Evolutionary conservation across 2,888 invertebrate species (phyloP).

Genomic region (Drosophila demipolita): DNA sequence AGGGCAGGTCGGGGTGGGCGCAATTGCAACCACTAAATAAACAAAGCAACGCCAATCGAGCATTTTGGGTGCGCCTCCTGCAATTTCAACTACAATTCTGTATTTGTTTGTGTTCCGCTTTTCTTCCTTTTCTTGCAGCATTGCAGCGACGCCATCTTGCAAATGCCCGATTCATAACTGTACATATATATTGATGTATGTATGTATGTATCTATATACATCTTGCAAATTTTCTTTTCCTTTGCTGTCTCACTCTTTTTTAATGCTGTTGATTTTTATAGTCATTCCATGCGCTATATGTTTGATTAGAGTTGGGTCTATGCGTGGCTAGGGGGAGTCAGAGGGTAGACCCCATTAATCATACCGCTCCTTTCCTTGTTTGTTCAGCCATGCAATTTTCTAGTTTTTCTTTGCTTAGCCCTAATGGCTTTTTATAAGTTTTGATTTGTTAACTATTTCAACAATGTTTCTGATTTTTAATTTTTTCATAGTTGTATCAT

Average conservation of each 20-base stretch:
- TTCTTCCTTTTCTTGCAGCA: constrained; percentile 35
- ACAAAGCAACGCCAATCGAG: constrained; percentile 45
- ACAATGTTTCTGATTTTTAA: neutral
- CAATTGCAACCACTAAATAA: constrained; percentile 78
- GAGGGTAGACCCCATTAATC: constrained; percentile 27
- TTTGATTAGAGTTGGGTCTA: constrained; percentile 26
- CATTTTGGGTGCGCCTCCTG: constrained; percentile 39
- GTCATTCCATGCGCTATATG: constrained; percentile 27
- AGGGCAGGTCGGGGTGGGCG: constrained; percentile 18
- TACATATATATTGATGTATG: constrained; percentile 19
- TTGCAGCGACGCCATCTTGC: constrained; percentile 60
- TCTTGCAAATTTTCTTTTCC: constrained; percentile 15
- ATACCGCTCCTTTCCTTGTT: constrained; percentile 20
- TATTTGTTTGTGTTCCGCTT: constrained; percentile 40
- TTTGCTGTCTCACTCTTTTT: constrained; percentile 23
- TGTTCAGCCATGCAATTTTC: constrained; percentile 20
- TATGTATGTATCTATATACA: constrained; percentile 2
- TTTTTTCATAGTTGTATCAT: neutral
- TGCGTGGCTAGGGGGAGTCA: neutral
- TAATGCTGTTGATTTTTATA: constrained; percentile 48
- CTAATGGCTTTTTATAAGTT: constrained; percentile 14
- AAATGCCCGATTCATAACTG: constrained; percentile 38
- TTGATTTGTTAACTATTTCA: constrained; percentile 1
- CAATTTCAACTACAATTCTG: constrained; percentile 36
- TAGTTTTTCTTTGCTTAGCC: constrained; percentile 15